These are phyloP conservation scores for Neoseiulus cucumeris DNA, from an alignment of 1,140 invertebrate species.

Conservation along the genomic window DNA sequence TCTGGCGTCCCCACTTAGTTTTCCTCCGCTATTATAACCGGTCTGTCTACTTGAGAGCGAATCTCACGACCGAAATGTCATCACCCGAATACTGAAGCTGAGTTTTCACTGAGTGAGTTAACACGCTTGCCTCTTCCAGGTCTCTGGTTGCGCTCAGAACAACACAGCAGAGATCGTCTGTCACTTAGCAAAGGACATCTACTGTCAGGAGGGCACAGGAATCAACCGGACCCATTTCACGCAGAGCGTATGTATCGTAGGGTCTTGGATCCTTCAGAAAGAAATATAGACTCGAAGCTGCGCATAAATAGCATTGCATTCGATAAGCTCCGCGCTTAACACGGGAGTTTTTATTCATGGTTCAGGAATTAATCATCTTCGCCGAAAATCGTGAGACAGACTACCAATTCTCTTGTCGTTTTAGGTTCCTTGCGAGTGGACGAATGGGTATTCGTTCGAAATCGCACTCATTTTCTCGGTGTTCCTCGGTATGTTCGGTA, in stretches of 20 bases:
- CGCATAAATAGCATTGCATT: neutral
- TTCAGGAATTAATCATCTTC: neutral
- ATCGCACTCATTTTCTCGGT: conserved; percentile 76
- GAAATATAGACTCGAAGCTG: neutral
- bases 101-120: neutral
- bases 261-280: neutral
- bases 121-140: neutral
- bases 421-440: conserved; percentile 28
- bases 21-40: neutral
- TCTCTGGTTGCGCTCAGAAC: neutral
- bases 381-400: neutral
- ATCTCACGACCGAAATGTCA: neutral
- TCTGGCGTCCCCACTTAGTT: neutral
- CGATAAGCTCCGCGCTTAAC: neutral
- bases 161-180: neutral
- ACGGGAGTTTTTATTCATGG: neutral
- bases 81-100: neutral
- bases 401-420: neutral
- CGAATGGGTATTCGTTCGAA: conserved; percentile 81
- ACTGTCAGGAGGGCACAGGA: neutral
- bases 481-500: conserved; percentile 87
- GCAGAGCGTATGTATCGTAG: neutral
- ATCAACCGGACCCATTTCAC: neutral
- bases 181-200: conserved; percentile 2
- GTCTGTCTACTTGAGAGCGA: neutral